Evolutionary conservation across 2,797 vertebrate species (phyloP).

Genomic region (Borostomias antarcticus): DNA sequence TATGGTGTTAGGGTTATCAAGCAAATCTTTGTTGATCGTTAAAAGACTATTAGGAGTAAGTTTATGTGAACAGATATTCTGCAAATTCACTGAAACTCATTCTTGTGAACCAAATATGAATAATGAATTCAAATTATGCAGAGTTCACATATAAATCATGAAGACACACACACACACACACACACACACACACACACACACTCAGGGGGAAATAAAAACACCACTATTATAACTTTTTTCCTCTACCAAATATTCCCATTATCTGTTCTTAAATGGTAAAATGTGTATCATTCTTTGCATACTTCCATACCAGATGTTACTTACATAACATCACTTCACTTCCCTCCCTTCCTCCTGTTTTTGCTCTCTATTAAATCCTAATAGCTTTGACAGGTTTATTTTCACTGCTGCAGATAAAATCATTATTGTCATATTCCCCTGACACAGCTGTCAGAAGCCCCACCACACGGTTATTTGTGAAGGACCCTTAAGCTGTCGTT

Average conservation of each 20-base stretch:
- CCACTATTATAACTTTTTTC: background rate
- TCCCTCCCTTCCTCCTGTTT: conserved; percentile 9
- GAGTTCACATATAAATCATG: background rate
- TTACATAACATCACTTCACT: conserved; percentile 7
- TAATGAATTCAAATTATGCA: conserved; percentile 7
- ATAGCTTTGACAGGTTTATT: conserved; percentile 60
- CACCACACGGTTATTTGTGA: conserved; percentile 47
- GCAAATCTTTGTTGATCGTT: conserved; percentile 17
- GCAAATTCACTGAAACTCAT: background rate
- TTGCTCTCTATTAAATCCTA: conserved; percentile 47
- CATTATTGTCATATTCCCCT: conserved; percentile 61
- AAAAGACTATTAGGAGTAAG: conserved; percentile 21
- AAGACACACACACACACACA: background rate
- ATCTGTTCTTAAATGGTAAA: background rate
- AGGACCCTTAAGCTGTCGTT: conserved; percentile 51
- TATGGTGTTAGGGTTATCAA: conserved; percentile 10
- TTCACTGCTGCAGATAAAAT: conserved; percentile 59
- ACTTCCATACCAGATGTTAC: background rate
- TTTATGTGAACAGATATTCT: background rate
- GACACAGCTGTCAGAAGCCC: conserved; percentile 48
- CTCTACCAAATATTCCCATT: background rate
- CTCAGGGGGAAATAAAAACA: background rate
- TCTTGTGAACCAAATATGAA: background rate
- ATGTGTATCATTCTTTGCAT: background rate
- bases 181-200: background rate